These are phyloP conservation scores for Synodontis membranacea DNA, from an alignment of 2,113 vertebrate species.

Conservation along the genomic window DNA sequence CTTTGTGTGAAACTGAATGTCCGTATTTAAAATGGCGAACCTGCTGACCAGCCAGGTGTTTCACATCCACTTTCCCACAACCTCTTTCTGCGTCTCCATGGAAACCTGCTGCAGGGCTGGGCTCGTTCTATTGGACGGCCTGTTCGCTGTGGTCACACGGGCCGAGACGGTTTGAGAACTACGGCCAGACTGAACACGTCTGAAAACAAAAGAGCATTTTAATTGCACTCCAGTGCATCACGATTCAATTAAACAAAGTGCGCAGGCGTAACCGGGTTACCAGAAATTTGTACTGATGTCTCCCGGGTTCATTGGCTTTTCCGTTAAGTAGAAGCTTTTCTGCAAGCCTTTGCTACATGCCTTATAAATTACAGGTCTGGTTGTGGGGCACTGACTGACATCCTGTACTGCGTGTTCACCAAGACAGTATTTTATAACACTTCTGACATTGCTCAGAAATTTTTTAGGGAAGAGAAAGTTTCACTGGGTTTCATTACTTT, in stretches of 20 bases:
- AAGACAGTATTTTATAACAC: neutral
- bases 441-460: constrained; percentile 25
- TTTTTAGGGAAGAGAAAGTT: constrained; percentile 47
- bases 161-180: neutral
- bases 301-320: neutral
- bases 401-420: neutral
- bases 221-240: neutral
- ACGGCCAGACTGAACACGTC: neutral
- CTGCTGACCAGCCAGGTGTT: constrained; percentile 51
- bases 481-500: constrained; percentile 41
- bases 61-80: constrained; percentile 56
- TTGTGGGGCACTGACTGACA: neutral
- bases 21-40: constrained; percentile 33
- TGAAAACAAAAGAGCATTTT: neutral
- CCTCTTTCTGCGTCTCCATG: constrained; percentile 49
- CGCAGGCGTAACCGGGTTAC: too few species aligned
- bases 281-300: neutral
- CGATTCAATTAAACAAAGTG: neutral
- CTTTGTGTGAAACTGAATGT: constrained; percentile 44
- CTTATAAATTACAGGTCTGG: neutral
- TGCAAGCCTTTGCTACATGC: neutral
- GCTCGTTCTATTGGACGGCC: constrained; percentile 25
- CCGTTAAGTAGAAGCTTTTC: too few species aligned
- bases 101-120: constrained; percentile 8
- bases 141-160: constrained; percentile 11